Conservation (phyloP, 2,888 invertebrate genomes). For the Malthinus flaveolus region DNA sequence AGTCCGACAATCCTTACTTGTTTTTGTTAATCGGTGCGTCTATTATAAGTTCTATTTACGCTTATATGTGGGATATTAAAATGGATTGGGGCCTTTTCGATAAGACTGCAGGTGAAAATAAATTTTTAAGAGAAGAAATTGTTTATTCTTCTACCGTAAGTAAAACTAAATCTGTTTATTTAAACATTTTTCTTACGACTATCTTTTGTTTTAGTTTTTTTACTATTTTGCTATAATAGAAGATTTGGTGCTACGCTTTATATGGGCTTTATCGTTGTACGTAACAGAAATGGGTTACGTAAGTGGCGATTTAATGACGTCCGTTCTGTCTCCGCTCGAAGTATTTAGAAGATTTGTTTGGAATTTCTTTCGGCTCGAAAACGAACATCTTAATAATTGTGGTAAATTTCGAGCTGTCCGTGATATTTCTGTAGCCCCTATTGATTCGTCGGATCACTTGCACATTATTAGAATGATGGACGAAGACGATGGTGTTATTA, state of each 20-base stretch:
- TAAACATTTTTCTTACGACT: background rate
- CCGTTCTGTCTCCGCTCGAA: constrained; percentile 68
- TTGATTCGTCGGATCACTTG: constrained; percentile 74
- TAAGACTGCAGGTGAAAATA: constrained; percentile 74
- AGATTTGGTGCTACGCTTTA: constrained; percentile 77
- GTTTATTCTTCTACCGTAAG: constrained; percentile 76
- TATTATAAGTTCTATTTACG: constrained; percentile 75
- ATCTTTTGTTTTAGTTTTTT: constrained; percentile 51
- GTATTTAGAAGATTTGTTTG: constrained; percentile 76
- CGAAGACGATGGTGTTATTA: constrained; percentile 68
- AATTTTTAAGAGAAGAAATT: constrained; percentile 75
- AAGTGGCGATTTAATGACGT: constrained; percentile 68
- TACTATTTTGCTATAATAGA: constrained; percentile 85
- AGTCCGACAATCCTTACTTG: constrained; percentile 66
- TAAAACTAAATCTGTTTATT: constrained; percentile 19
- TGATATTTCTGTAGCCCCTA: constrained; percentile 80
- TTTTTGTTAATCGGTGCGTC: constrained; percentile 71
- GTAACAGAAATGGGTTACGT: constrained; percentile 67
- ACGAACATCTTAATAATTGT: constrained; percentile 88
- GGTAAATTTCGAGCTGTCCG: constrained; percentile 86
- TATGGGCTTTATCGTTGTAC: constrained; percentile 75
- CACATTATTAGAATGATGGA: constrained; percentile 77
- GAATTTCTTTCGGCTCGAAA: constrained; percentile 89
- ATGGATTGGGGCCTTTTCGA: constrained; percentile 90
- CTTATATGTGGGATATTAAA: constrained; percentile 84